Base-by-base conservation (phyloP, 2,797 vertebrate genomes). In the Rhyacichthys aspro region DNA sequence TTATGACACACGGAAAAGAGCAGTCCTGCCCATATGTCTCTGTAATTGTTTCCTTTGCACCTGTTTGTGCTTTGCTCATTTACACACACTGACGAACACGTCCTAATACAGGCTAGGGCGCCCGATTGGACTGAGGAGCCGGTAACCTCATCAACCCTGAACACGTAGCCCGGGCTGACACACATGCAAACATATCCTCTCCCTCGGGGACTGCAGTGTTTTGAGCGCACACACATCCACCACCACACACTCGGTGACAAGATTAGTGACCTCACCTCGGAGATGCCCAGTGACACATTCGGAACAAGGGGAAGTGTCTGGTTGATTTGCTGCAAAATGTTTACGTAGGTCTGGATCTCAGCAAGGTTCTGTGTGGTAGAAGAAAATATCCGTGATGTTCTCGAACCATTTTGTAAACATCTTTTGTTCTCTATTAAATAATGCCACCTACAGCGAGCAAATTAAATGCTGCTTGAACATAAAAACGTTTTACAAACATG, bases 291-390 rank as follows among this genome's bases (percentile, higher is more conserved):
- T 14, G 92, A 88, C 74, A 93, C 73, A 32, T 84, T 88, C 32
- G 93, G 84, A 74, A 88, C 83, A 1, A 91, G 92, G 44, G 93
- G 92, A 33, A 93, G 88, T 7, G 93, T 93, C 84, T 97, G 95
- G 79, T 95, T 94, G 81, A 98, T 96, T 89, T 98, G 96, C 66
- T 97, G 93, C 67, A 98, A 89, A 83, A 98, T 94, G 79, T 87
- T 94, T 19, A 97, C 88, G 0, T 98, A 99, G 42, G 95, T 96
- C 89, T 98, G 94, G 83, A 98, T 95, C 92, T 98, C 97, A 72
- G 95, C 93, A 8, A 98, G 93, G 66, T 98, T 96, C 98, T 99
- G 88, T 71, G 11, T 15, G 33, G 52, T 23, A 42, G 46, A 74
- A 47, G 33, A 76, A 59, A 34, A 23, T 11, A 17, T 14, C 8